These are phyloP conservation scores for Lasioglossum zephyrum DNA, from an alignment of 2,888 invertebrate genomes.

Conservation along the genomic window DNA sequence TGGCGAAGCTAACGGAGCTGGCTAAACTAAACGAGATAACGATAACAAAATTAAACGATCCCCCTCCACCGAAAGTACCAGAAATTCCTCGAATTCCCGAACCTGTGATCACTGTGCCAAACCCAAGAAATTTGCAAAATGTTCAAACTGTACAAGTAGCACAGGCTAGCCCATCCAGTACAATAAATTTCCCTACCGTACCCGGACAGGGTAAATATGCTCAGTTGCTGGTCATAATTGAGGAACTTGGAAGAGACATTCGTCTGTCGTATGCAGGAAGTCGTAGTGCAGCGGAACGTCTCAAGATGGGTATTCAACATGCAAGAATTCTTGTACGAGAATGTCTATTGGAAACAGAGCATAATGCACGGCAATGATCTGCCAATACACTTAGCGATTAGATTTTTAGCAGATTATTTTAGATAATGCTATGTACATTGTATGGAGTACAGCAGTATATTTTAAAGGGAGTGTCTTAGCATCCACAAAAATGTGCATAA, in stretches of 20 bases:
- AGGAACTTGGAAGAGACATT: conserved; percentile 84
- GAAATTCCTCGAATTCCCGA: conserved; percentile 82
- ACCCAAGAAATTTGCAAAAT: conserved; percentile 81
- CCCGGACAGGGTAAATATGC: conserved; percentile 84
- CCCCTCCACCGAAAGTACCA: conserved; percentile 75
- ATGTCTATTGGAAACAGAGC: conserved; percentile 82
- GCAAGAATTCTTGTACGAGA: conserved; percentile 82
- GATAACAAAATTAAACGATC: conserved; percentile 82
- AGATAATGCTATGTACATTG: conserved; percentile 66
- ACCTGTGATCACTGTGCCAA: conserved; percentile 84
- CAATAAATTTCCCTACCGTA: conserved; percentile 82
- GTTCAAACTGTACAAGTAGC: conserved; percentile 81
- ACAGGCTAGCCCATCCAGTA: conserved; percentile 81
- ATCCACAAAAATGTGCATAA: conserved; percentile 51
- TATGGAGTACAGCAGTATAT: conserved; percentile 68
- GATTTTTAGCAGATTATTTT: conserved; percentile 74
- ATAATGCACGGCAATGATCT: conserved; percentile 83
- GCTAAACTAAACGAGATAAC: conserved; percentile 83
- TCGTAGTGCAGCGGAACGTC: conserved; percentile 82
- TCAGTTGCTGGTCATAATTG: conserved; percentile 83
- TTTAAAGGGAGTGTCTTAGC: conserved; percentile 69
- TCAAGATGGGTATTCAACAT: conserved; percentile 83
- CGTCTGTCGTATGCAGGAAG: conserved; percentile 83
- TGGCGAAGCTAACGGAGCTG: conserved; percentile 82
- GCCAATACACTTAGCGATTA: conserved; percentile 72